phyloP scores from a whole-genome alignment of 1,140 invertebrate genomes.

The Tenebrio molitor region DNA sequence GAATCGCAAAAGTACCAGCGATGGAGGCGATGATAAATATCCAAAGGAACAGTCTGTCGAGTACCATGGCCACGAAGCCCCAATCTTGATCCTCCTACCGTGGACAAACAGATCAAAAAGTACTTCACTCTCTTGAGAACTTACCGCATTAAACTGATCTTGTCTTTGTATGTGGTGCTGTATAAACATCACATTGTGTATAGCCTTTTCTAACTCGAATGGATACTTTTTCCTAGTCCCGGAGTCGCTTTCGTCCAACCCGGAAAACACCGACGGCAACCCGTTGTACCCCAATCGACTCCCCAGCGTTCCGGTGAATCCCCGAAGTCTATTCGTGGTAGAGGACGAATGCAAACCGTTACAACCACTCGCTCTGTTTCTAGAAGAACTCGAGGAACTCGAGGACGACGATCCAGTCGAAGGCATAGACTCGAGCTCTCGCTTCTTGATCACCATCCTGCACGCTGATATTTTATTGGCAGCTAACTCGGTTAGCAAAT shows the following conservation, averaged over 20 bases:
- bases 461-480: constrained; percentile 80
- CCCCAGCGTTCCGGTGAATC: constrained; percentile 77
- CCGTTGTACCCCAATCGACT: constrained; percentile 80
- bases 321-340: constrained; percentile 80
- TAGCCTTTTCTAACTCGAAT: constrained; percentile 92
- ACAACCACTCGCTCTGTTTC: constrained; percentile 73
- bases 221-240: constrained; percentile 88
- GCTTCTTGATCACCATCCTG: constrained; percentile 68
- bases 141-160: constrained; percentile 94
- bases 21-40: constrained; percentile 94
- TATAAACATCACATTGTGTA: constrained; percentile 96
- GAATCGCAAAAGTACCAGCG: constrained; percentile 88
- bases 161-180: constrained; percentile 94
- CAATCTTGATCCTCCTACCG: constrained; percentile 98
- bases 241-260: constrained; percentile 84
- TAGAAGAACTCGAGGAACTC: constrained; percentile 72
- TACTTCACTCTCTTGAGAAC: constrained; percentile 53
- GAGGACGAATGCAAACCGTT: constrained; percentile 83
- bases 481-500: constrained; percentile 82
- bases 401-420: constrained; percentile 80
- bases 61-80: constrained; percentile 99
- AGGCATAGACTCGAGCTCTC: constrained; percentile 75
- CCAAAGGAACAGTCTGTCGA: constrained; percentile 97
- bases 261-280: constrained; percentile 83
- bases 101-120: constrained; percentile 52